Evolutionary conservation across 2,797 vertebrate genomes (phyloP).

Genomic region (Helostoma temminkii): DNA sequence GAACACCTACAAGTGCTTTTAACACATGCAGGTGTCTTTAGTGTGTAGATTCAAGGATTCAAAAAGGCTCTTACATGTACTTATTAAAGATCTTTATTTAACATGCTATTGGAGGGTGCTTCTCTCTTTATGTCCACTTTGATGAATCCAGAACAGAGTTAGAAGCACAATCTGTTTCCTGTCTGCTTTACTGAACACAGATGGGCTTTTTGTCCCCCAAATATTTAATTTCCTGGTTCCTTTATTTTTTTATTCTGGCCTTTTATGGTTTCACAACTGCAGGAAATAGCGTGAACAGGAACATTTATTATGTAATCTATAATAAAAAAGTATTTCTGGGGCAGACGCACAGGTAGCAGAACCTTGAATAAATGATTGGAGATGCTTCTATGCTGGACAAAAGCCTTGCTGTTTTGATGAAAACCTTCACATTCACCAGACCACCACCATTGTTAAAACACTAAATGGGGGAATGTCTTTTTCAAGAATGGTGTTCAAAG

Average conservation of each 20-base stretch:
- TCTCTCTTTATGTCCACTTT: conserved; percentile 27
- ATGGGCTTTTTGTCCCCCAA: conserved; percentile 37
- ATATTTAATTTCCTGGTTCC: conserved; percentile 44
- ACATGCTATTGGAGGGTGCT: background rate
- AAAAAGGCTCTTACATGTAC: background rate
- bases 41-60: background rate
- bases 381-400: background rate
- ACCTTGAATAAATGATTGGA: background rate
- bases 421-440: background rate
- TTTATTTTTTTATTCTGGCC: background rate
- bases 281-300: background rate
- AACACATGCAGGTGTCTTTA: background rate
- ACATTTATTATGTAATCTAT: background rate
- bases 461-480: background rate
- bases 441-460: background rate
- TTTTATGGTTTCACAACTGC: conserved; percentile 30
- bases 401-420: background rate
- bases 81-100: background rate
- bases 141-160: conserved; percentile 30
- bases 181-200: conserved; percentile 34
- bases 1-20: conserved; percentile 14
- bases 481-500: background rate
- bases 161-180: conserved; percentile 41
- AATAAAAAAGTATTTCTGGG: background rate
- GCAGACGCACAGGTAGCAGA: background rate